phyloP scores from a whole-genome alignment of 1,140 invertebrate genomes.

The Gerris buenoi region DNA sequence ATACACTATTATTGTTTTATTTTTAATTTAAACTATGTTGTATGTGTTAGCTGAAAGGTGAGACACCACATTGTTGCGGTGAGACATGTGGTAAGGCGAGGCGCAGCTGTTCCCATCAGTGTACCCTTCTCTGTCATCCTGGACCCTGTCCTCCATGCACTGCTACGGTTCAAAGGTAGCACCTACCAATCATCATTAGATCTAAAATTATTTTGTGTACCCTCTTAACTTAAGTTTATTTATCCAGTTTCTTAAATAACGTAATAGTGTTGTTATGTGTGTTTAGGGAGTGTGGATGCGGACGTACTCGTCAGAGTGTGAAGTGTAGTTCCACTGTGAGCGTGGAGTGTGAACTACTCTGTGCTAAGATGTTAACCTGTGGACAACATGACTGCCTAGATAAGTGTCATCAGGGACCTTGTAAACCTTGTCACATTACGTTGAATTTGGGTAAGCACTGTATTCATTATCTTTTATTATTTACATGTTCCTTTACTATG shows the following conservation, averaged over 20 bases:
- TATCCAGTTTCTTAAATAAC: too few species aligned
- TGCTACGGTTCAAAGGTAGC: constrained; percentile 33
- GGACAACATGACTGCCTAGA: constrained; percentile 39
- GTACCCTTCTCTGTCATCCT: constrained; percentile 79
- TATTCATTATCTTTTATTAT: too few species aligned
- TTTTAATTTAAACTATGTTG: background rate
- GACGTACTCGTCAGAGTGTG: constrained; percentile 45
- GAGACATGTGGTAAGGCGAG: constrained; percentile 56
- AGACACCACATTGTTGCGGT: constrained; percentile 77
- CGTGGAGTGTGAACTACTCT: constrained; percentile 55
- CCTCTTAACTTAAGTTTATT: too few species aligned
- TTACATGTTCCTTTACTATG: too few species aligned
- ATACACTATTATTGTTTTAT: background rate
- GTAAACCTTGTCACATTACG: constrained; percentile 34
- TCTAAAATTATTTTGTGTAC: too few species aligned
- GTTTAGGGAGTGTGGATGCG: constrained; percentile 52
- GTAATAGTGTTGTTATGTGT: too few species aligned
- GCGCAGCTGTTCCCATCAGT: constrained; percentile 60
- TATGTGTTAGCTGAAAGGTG: constrained; percentile 39
- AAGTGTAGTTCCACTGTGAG: constrained; percentile 50
- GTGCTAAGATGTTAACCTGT: constrained; percentile 56
- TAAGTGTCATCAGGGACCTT: constrained; percentile 39
- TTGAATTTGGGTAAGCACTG: too few species aligned
- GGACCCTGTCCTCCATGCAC: constrained; percentile 58
- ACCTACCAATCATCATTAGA: too few species aligned